Conservation (phyloP, 2,113 vertebrate species). For the Elaphurus davidianus region DNA sequence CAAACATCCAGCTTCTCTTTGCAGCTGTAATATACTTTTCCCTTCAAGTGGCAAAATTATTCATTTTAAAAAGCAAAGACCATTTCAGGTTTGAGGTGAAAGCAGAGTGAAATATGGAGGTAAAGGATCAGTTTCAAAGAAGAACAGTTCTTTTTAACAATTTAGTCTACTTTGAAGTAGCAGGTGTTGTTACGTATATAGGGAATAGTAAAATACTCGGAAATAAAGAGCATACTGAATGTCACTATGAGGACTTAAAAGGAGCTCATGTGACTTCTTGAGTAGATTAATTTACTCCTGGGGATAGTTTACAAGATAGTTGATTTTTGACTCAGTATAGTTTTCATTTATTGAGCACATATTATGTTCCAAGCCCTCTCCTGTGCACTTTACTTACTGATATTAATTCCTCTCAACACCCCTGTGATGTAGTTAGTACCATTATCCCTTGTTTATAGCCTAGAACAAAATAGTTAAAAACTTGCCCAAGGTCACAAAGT, state of each 20-base stretch:
- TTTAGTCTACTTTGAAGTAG: slow-evolving; percentile 25
- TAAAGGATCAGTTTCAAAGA: slow-evolving; percentile 41
- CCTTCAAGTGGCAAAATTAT: slow-evolving; percentile 40
- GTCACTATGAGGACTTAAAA: slow-evolving; percentile 11
- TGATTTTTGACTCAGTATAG: background rate
- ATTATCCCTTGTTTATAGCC: background rate
- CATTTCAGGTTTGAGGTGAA: slow-evolving; percentile 40
- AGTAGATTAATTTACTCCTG: background rate
- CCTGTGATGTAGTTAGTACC: background rate
- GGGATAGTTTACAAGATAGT: background rate
- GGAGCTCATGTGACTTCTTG: background rate
- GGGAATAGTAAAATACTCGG: background rate
- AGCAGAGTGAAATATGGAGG: slow-evolving; percentile 37
- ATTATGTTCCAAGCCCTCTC: background rate
- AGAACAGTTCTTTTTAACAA: background rate
- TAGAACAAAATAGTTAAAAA: slow-evolving; percentile 4
- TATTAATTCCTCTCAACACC: background rate
- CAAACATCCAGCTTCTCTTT: slow-evolving; percentile 51
- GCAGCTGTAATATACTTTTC: slow-evolving; percentile 40
- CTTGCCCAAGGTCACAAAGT: background rate
- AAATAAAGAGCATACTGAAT: background rate
- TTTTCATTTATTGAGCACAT: slow-evolving; percentile 30
- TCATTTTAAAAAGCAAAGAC: slow-evolving; percentile 54
- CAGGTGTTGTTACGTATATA: background rate
- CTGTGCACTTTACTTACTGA: background rate